Conservation (phyloP, 2,113 vertebrate genomes). For the Laticauda colubrina region DNA sequence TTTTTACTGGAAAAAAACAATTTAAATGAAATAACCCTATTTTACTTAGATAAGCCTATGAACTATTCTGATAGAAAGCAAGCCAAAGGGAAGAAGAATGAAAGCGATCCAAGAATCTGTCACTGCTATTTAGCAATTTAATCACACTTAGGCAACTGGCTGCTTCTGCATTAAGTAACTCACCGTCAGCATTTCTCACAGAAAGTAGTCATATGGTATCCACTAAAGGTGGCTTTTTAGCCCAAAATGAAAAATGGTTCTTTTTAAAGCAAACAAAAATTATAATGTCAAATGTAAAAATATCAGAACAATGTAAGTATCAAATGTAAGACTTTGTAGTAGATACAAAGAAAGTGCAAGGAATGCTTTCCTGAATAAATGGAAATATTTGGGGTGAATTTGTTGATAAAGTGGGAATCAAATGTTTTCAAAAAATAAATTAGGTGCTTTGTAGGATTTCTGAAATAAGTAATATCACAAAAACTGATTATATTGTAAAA, state of each 20-base stretch:
- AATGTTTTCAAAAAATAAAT: background rate
- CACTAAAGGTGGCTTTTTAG: conserved; percentile 34
- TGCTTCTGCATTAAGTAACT: background rate
- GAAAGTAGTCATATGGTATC: background rate
- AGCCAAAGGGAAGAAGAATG: background rate
- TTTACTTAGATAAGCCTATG: background rate
- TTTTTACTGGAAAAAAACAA: background rate
- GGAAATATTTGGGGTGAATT: background rate
- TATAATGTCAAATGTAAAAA: background rate
- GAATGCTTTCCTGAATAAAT: background rate
- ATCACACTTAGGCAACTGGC: conserved; percentile 24
- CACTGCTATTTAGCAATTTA: background rate
- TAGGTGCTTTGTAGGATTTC: background rate
- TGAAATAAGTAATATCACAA: background rate
- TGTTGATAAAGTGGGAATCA: background rate
- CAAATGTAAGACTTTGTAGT: background rate
- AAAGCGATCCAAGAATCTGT: conserved; percentile 2
- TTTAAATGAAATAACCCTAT: background rate
- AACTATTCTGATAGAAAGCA: conserved; percentile 2
- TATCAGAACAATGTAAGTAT: background rate
- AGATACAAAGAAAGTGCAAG: background rate
- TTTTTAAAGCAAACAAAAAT: background rate
- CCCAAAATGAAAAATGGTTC: conserved; percentile 14
- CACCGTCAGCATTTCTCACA: conserved; percentile 39
- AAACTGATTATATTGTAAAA: background rate